These are phyloP conservation scores for Phlogophora meticulosa DNA, from an alignment of 2,888 invertebrate genomes.

Conservation along the genomic window DNA sequence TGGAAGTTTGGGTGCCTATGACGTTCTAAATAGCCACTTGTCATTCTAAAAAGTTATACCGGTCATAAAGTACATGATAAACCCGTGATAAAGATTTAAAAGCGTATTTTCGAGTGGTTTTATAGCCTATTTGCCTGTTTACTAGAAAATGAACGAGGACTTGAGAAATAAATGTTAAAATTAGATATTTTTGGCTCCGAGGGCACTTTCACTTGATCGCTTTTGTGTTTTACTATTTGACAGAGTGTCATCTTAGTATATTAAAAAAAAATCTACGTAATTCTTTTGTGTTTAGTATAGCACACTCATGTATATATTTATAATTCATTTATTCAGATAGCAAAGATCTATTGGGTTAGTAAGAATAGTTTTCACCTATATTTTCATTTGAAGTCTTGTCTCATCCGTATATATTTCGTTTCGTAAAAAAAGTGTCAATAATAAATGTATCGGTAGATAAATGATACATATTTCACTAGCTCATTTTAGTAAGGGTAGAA, in stretches of 20 bases:
- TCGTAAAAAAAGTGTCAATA: neutral
- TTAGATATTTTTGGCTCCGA: conserved; percentile 56
- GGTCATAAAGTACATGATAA: conserved; percentile 63
- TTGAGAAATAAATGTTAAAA: conserved; percentile 62
- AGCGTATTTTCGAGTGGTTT: conserved; percentile 63
- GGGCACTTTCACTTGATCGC: conserved; percentile 54
- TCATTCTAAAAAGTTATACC: conserved; percentile 61
- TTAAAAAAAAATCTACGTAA: conserved; percentile 20
- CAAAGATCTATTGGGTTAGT: too few relatives aligned
- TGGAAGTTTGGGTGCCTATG: conserved; percentile 30
- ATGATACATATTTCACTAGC: conserved; percentile 8
- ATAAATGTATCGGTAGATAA: neutral
- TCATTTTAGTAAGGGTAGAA: neutral
- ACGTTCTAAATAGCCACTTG: conserved; percentile 53
- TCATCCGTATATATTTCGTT: neutral
- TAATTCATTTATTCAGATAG: too few relatives aligned
- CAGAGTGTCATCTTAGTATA: conserved; percentile 37
- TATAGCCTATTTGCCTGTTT: conserved; percentile 66
- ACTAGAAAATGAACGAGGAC: conserved; percentile 58
- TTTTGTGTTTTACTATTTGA: conserved; percentile 51
- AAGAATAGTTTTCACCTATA: neutral
- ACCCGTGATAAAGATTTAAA: conserved; percentile 68
- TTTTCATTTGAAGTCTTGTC: neutral
- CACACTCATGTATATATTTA: too few relatives aligned
- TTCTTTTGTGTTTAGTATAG: conserved; percentile 20